Evolutionary conservation across 1,140 invertebrate genomes (phyloP), one percentile per base, ranked within the genome.

Genomic region (Phymorhynchus buccinoides): DNA sequence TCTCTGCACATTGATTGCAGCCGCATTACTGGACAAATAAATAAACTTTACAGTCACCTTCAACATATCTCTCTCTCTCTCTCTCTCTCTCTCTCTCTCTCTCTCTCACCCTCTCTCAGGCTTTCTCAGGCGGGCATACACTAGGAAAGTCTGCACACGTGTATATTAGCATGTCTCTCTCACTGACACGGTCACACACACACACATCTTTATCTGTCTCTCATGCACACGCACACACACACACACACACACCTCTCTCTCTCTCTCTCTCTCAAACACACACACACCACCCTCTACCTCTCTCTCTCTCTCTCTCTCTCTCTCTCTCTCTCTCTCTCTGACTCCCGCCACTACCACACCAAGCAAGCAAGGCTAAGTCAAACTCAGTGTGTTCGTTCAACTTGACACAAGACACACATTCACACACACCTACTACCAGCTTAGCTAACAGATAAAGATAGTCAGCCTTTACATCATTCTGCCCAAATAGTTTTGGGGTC

Each of bases 81-180:
- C 27, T 66, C 62, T 66, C 62, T 66, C 62, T 66, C 62, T 66
- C 62, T 66, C 62, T 66, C 27, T 66, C 62, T 66, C 27, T 66
- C 62, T 66, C 62, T 66, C 62, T 66, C 27, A 6, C 62, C 27
- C 27, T 27, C 62, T 27, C 62, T 66, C 62, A 27, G 18, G 7
- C 62, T 66, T n/a, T n/a, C 62, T 66, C 62, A 4, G 18, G 9
- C 62, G 27, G 48, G n/a, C n/a, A n/a, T n/a, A n/a, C n/a, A n/a
- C n/a, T n/a, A n/a, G n/a, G n/a, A n/a, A n/a, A n/a, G n/a, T n/a
- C n/a, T n/a, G n/a, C n/a, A n/a, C n/a, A n/a, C n/a, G n/a, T n/a
- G n/a, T n/a, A n/a, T n/a, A n/a, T n/a, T n/a, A n/a, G n/a, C n/a
- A n/a, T n/a, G n/a, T n/a, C n/a, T n/a, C n/a, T n/a, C n/a, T n/a